phyloP scores from a whole-genome alignment of 64 coral and sea anemone species.

The Actinia equina region DNA sequence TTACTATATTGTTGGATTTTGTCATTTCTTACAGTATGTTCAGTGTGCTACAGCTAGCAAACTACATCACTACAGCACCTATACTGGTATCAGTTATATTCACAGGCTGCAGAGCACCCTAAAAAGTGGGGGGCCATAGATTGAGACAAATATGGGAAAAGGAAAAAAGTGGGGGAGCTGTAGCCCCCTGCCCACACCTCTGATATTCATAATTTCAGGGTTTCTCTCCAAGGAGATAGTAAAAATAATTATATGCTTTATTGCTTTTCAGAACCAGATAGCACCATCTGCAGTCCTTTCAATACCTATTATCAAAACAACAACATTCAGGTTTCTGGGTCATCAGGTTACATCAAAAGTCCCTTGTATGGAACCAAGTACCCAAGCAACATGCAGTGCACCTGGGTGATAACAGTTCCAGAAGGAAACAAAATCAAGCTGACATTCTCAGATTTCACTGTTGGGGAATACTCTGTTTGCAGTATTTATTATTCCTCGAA shows the following conservation, averaged over 20 bases:
- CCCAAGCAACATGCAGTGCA: slow-evolving; percentile 63
- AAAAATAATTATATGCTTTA: not conserved
- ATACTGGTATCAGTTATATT: too few species aligned
- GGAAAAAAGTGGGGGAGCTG: too few species aligned
- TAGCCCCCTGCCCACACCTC: too few species aligned
- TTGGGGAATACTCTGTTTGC: not conserved
- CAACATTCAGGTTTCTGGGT: slow-evolving; percentile 1
- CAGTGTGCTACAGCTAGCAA: too few species aligned
- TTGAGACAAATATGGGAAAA: too few species aligned
- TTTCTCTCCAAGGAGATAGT: not conserved
- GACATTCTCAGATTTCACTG: slow-evolving; percentile 27
- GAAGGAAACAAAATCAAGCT: slow-evolving; percentile 37
- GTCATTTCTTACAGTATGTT: too few species aligned
- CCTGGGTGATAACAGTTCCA: slow-evolving; percentile 45
- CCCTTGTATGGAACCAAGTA: slow-evolving; percentile 35
- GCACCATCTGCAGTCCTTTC: not conserved
- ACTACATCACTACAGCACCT: too few species aligned
- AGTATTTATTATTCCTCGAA: not conserved
- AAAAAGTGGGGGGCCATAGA: too few species aligned
- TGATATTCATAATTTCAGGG: not conserved
- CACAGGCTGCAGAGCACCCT: too few species aligned
- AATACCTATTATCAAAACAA: slow-evolving; percentile 18
- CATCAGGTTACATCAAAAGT: slow-evolving; percentile 43
- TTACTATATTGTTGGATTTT: too few species aligned
- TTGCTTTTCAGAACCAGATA: not conserved